Percentiles rank a stretch among this genome's conserved stretches.
Conservation (phyloP, 2,888 invertebrate genomes). For the Diogma glabrata region DNA sequence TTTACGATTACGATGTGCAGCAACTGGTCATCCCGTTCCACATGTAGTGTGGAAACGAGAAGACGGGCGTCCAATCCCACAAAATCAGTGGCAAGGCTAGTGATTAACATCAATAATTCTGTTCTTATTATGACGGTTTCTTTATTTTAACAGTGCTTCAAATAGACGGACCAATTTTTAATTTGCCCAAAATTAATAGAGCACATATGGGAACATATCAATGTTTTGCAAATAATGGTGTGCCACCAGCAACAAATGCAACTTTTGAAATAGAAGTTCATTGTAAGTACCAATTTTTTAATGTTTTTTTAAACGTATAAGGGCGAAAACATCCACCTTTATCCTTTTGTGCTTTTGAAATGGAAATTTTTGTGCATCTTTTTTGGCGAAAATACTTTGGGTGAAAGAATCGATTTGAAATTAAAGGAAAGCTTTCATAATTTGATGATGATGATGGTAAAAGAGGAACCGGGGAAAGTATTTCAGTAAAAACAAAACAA, state of each 20-base stretch:
- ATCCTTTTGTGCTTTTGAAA: too few relatives aligned
- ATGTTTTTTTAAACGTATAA: too few relatives aligned
- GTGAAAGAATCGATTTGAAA: too few relatives aligned
- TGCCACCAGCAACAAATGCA: slow-evolving; percentile 69
- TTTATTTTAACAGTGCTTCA: slow-evolving; percentile 46
- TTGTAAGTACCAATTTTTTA: slow-evolving; percentile 63
- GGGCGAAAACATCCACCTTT: too few relatives aligned
- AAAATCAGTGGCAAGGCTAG: slow-evolving; percentile 41
- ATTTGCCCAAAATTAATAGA: slow-evolving; percentile 59
- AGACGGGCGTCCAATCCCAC: slow-evolving; percentile 49
- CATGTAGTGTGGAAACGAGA: slow-evolving; percentile 64
- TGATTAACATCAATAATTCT: background rate
- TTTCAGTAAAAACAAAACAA: too few relatives aligned
- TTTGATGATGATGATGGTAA: too few relatives aligned
- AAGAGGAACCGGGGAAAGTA: too few relatives aligned
- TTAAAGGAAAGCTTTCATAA: too few relatives aligned
- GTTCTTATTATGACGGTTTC: slow-evolving; percentile 17
- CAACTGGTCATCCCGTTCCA: slow-evolving; percentile 66
- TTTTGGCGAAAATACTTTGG: too few relatives aligned
- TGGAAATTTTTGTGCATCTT: too few relatives aligned
- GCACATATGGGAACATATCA: slow-evolving; percentile 64
- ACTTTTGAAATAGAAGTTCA: slow-evolving; percentile 78
- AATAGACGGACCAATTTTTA: slow-evolving; percentile 63
- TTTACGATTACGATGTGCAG: slow-evolving; percentile 68
- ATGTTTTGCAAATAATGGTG: slow-evolving; percentile 71